Evolutionary conservation across 37 sponge, comb jelly and placozoan species (phyloP).

Genomic region (Cliona cf. orientalis): DNA sequence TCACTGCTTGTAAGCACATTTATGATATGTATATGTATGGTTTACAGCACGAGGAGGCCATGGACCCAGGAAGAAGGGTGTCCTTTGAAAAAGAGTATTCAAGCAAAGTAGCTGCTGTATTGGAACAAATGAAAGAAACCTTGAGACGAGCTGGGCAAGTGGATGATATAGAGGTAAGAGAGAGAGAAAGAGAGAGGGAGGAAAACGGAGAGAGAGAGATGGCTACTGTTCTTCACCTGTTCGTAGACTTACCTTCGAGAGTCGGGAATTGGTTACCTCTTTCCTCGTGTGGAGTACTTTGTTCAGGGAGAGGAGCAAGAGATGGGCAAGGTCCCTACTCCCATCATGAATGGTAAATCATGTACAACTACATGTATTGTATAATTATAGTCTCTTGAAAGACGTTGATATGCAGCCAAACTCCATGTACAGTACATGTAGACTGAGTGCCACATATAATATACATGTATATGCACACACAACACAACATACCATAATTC

Average conservation of each 20-base stretch:
- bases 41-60: background rate
- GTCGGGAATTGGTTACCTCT: conserved; percentile 38
- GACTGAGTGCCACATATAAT: too few relatives aligned
- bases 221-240: background rate
- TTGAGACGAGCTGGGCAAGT: conserved; percentile 18
- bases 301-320: conserved; percentile 41
- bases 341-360: conserved; percentile 44
- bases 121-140: conserved; percentile 44
- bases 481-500: too few relatives aligned
- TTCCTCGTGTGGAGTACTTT: conserved; percentile 60
- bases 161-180: conserved; percentile 30
- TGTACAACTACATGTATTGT: background rate
- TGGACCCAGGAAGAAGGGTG: conserved; percentile 19
- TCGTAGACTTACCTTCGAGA: conserved; percentile 54
- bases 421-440: too few relatives aligned
- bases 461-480: too few relatives aligned
- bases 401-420: too few relatives aligned
- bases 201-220: background rate
- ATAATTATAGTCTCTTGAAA: too few relatives aligned
- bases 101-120: conserved; percentile 6
- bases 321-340: conserved; percentile 6
- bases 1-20: background rate
- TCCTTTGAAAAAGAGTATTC: conserved; percentile 50
- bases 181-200: background rate
- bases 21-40: background rate